Evolutionary conservation across 2,113 vertebrate genomes (phyloP).

Genomic region (Rhinichthys klamathensis): DNA sequence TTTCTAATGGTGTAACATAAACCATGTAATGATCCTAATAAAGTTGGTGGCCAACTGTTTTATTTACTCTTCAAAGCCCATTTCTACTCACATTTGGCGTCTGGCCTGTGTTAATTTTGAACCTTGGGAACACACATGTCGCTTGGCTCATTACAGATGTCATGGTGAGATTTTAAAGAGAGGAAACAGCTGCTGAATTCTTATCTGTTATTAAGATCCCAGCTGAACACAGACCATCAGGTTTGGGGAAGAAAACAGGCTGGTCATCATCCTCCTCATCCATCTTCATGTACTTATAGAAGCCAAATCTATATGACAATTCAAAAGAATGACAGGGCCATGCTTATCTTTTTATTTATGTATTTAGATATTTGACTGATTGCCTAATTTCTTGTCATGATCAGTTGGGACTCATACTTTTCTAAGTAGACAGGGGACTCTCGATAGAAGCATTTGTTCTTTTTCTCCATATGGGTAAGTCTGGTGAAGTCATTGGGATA

Average conservation of each 20-base stretch:
- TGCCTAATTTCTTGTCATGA: not conserved
- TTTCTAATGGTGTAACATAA: not conserved
- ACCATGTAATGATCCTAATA: slow-evolving; percentile 7
- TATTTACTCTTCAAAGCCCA: slow-evolving; percentile 3
- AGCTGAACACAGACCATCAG: slow-evolving; percentile 81
- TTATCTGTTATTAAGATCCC: slow-evolving; percentile 29
- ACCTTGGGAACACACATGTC: slow-evolving; percentile 27
- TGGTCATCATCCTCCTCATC: slow-evolving; percentile 90
- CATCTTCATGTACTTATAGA: slow-evolving; percentile 99
- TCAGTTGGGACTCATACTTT: slow-evolving; percentile 76
- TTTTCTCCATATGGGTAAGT: slow-evolving; percentile 97
- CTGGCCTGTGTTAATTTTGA: slow-evolving; percentile 11
- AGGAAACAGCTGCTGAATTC: slow-evolving; percentile 35
- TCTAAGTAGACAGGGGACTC: slow-evolving; percentile 95
- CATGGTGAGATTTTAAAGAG: slow-evolving; percentile 19
- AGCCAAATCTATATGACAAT: slow-evolving; percentile 85
- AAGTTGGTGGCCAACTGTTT: slow-evolving; percentile 19
- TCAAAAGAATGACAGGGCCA: not conserved
- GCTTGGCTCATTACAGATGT: slow-evolving; percentile 18
- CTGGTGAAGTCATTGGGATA: slow-evolving; percentile 97
- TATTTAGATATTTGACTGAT: not conserved
- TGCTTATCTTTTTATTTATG: not conserved
- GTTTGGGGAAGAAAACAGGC: slow-evolving; percentile 89
- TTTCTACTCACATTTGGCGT: not conserved
- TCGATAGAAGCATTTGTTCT: slow-evolving; percentile 98